A percentile compares a stretch with the other conserved stretches of the same genome.
Conservation (phyloP, 1,140 invertebrate species). For the Drosophila seguyi region DNA sequence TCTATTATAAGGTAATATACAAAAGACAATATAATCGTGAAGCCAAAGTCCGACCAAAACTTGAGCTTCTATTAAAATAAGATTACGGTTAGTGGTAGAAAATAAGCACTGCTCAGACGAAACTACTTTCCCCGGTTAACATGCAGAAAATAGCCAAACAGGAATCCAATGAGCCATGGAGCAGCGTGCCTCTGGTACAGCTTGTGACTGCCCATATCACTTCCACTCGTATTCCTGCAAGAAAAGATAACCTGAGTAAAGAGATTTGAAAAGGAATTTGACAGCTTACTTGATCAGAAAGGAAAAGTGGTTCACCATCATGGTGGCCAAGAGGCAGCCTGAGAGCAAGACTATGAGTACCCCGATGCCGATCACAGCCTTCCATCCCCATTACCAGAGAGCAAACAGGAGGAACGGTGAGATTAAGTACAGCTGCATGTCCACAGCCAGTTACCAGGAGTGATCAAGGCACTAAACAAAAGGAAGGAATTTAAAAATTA, state of each 20-base stretch:
- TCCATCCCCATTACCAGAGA: constrained; percentile 87
- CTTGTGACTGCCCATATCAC: constrained; percentile 4
- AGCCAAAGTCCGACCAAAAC: constrained; percentile 50
- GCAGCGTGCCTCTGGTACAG: constrained; percentile 53
- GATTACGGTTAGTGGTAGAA: neutral
- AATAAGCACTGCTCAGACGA: neutral
- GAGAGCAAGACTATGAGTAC: constrained; percentile 48
- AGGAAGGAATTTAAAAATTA: neutral
- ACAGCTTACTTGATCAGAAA: constrained; percentile 4
- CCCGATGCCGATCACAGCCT: constrained; percentile 43
- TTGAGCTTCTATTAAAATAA: constrained; percentile 17
- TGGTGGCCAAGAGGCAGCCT: constrained; percentile 53
- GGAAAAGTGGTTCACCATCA: constrained; percentile 51
- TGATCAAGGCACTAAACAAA: too few relatives aligned
- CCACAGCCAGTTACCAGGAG: constrained; percentile 4
- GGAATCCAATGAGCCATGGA: constrained; percentile 51
- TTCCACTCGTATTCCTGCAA: constrained; percentile 4
- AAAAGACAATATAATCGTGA: constrained; percentile 35
- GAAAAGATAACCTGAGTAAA: neutral
- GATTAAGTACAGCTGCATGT: constrained; percentile 92
- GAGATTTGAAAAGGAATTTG: accelerated
- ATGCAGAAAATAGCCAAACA: constrained; percentile 7
- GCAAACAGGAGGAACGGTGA: constrained; percentile 90
- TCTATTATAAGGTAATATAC: constrained; percentile 39
- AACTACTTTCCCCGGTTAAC: constrained; percentile 10